Conservation (phyloP, 2,888 invertebrate species). For the Drepanosiphum platanoidis region DNA sequence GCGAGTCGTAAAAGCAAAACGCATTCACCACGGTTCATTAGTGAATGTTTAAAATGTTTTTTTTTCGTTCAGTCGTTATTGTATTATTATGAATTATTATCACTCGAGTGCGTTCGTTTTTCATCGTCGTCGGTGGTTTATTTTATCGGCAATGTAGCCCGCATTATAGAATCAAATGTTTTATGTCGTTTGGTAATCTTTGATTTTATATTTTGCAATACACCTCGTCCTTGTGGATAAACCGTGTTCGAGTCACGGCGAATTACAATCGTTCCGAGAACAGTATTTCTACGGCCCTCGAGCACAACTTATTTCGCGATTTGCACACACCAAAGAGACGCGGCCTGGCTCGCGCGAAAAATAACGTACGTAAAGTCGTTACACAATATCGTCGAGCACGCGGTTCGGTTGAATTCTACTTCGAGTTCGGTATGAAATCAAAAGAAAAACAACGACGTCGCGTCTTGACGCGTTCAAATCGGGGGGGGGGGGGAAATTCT, state of each 20-base stretch:
- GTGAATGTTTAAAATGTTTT: constrained; percentile 11
- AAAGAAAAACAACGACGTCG: no score
- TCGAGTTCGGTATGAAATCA: no score
- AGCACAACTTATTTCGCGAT: no score
- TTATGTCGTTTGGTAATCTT: constrained; percentile 1
- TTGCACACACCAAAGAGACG: no score
- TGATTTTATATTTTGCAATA: constrained; percentile 4
- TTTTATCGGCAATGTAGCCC: not conserved
- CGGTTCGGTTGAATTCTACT: no score
- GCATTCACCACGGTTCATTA: constrained; percentile 13
- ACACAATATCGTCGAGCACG: no score
- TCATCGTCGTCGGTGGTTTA: constrained; percentile 29
- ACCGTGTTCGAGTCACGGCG: not conserved
- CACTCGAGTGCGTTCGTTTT: constrained; percentile 27
- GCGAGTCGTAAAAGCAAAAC: constrained; percentile 10
- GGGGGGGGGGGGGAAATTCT: no score
- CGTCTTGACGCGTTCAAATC: no score
- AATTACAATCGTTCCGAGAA: not conserved
- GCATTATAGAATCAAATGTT: not conserved
- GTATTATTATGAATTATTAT: constrained; percentile 21
- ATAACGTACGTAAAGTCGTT: no score
- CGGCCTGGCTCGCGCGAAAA: no score
- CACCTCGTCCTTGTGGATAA: not conserved
- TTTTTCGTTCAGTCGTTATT: constrained; percentile 6
- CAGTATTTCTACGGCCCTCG: not conserved